Evolutionary conservation across 2,797 vertebrate genomes (phyloP), one percentile per base, ranked within the genome.

Genomic region (Echiichthys vipera): DNA sequence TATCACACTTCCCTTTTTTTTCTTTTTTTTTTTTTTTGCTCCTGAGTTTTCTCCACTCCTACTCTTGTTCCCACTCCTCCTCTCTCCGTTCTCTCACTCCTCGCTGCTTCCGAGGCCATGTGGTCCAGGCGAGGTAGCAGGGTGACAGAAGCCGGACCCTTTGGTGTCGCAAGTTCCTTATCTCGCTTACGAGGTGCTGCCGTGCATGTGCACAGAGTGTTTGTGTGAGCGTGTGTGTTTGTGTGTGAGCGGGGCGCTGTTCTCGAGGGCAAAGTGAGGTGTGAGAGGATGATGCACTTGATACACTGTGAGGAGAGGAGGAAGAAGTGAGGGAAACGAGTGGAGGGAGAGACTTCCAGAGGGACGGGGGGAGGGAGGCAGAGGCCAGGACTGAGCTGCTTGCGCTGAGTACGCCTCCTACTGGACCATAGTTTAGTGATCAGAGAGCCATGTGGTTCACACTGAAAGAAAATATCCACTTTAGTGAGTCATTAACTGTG

Each of bases 231-330:
- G 65, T 56, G 81, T 71, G 71, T 58, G 75, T 45, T 54, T 32
- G 59, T 53, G 83, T 18, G 81, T 22, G 74, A 65, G 81, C 20
- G 10, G 68, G 89, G 77, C 58, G 80, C 81, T 88, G 87, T 92
- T 94, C 92, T 93, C 91, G 90, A 93, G 93, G 93, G 93, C 93
- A 94, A 82, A 84, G 89, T 56, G 90, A 94, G 88, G 93, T 94
- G 93, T 91, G 91, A 93, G 89, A 93, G 91, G 90, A 93, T 93
- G 91, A 93, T 93, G 93, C 90, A 93, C 91, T 94, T 91, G 91
- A 92, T 92, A 91, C 72, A 88, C 91, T 92, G 91, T 86, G 89
- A 92, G 78, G 78, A 90, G 84, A 91, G 74, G 83, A 85, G 85
- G 87, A 87, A 84, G 84, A 85, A 84, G 85, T 73, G 87, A 82